Base-by-base conservation (phyloP, 1,140 invertebrate species). In the Forficula auricularia region DNA sequence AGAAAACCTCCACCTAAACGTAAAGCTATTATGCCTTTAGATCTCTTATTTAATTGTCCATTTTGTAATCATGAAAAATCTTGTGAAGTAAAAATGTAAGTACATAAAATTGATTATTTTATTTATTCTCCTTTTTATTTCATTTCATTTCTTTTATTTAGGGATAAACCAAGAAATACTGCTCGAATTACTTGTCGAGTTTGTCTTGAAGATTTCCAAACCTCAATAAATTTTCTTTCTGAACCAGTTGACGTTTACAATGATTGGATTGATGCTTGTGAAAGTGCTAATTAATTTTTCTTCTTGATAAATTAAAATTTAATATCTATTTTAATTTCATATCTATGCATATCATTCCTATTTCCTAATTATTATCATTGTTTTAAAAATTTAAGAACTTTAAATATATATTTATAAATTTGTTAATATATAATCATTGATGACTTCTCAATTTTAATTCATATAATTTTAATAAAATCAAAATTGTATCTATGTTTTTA, bases 21-120 rank as follows among this genome's bases (percentile, higher is more conserved):
- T 49, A 97, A 96, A 66, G 79, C 82, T 4, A 90, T 97, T 52
- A 77, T 91, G 57, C 86, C 94, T 2, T 62, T 98, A 19, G 94
- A 98, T 56, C 82, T 81, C 38, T 81, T 91, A 55, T 99, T 99
- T 59, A 98, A 98, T 60, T 99, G 96, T 57, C 96, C 95, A 4
- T 99, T 99, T 69, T 99, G 96, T 62, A 98, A 98, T 65, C 95
- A 98, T 58, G 95, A 99, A 63, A 92, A 90, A 54, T 95, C 91
- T 1, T 99, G 96, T 65, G 94, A 98, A 71, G 95, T 98, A 32
- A 98, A 98, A 77, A 89, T 99, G 94, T 96, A 72, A 73, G 78
- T 72, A 50, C 22, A 27, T 6, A 27, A 27, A 27, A 4, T 27
- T 27, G 22, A 6, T 27, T 4, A 10, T 10, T 27, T 6, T 27